Evolutionary conservation across 1,140 invertebrate genomes (phyloP).

Genomic region (Bacillus rossius): DNA sequence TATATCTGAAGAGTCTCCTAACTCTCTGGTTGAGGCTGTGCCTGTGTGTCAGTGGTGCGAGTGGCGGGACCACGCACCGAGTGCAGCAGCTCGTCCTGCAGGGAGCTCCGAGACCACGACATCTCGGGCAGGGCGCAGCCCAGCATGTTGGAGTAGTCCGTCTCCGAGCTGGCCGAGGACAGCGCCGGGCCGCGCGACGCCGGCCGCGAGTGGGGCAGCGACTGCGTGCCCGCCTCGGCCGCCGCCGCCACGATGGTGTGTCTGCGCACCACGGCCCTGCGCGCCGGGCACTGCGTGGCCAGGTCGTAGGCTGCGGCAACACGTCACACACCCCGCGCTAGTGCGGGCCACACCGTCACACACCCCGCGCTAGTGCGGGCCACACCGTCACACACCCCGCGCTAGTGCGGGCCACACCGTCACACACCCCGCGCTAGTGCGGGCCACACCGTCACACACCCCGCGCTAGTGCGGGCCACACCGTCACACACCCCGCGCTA

Average conservation of each 20-base stretch:
- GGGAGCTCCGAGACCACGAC: constrained; percentile 56
- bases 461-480: too few species aligned
- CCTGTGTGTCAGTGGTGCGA: too few species aligned
- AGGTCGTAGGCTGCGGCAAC: constrained; percentile 63
- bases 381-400: not conserved
- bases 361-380: not conserved
- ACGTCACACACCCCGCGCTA: not conserved
- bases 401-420: too few species aligned
- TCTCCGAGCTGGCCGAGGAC: constrained; percentile 30
- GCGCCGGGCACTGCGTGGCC: constrained; percentile 68
- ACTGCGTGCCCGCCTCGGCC: constrained; percentile 49
- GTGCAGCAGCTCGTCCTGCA: constrained; percentile 59
- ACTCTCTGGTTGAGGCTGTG: too few species aligned
- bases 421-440: too few species aligned
- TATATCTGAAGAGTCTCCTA: too few species aligned
- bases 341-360: not conserved
- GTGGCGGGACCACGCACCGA: constrained; percentile 37
- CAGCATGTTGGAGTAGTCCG: constrained; percentile 22
- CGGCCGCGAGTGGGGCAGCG: constrained; percentile 63
- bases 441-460: too few species aligned
- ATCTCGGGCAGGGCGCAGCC: constrained; percentile 40
- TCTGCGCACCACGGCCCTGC: constrained; percentile 59
- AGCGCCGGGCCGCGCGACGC: constrained; percentile 46
- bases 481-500: too few species aligned
- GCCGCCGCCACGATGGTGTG: constrained; percentile 61